A percentile compares a stretch with the other conserved stretches of the same genome.
These are phyloP conservation scores for Antedon mediterranea DNA, from an alignment of 53 echinoderm and acorn worm species.

Conservation along the genomic window DNA sequence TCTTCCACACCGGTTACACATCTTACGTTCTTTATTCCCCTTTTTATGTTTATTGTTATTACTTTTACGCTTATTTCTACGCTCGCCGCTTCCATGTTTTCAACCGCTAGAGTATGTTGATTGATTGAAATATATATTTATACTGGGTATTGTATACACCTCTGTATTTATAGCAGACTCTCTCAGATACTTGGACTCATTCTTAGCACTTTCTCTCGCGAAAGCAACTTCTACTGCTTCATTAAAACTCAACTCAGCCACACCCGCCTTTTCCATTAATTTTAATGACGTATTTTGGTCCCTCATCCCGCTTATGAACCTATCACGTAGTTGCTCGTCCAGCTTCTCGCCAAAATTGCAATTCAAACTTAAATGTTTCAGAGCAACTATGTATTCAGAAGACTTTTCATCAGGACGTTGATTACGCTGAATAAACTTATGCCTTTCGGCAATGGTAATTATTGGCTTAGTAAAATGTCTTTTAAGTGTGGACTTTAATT, in stretches of 20 bases:
- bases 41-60: neutral
- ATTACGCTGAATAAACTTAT: conserved; percentile 8
- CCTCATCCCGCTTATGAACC: conserved; percentile 24
- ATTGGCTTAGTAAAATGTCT: no score
- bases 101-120: no score
- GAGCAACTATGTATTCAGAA: conserved; percentile 17
- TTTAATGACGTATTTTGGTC: conserved; percentile 11
- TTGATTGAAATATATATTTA: no score
- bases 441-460: no score
- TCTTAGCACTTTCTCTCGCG: conserved; percentile 9
- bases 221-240: conserved; percentile 21
- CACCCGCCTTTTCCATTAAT: no score
- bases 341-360: conserved; percentile 27
- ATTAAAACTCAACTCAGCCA: no score
- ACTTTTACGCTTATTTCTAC: no score
- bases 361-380: conserved; percentile 22
- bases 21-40: neutral
- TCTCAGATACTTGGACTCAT: conserved; percentile 4
- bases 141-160: no score
- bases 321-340: conserved; percentile 26
- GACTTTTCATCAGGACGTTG: conserved; percentile 10
- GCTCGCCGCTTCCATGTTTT: no score
- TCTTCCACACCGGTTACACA: conserved; percentile 11
- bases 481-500: no score
- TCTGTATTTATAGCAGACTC: neutral